These are phyloP conservation scores for Antechinus flavipes DNA, from an alignment of 2,113 vertebrate species.

Conservation along the genomic window DNA sequence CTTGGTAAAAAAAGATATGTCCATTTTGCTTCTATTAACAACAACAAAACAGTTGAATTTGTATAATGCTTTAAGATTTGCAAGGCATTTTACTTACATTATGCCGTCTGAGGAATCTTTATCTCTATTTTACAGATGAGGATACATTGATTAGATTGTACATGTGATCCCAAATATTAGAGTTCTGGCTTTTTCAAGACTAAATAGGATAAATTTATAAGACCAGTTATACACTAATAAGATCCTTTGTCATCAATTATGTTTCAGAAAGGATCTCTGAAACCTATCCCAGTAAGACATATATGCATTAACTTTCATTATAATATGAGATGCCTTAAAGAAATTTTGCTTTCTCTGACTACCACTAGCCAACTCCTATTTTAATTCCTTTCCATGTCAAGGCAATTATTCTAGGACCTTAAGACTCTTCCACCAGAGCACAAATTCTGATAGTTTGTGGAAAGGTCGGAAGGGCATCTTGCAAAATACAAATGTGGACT, in stretches of 20 bases:
- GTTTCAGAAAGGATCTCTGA: not conserved
- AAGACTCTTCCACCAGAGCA: not conserved
- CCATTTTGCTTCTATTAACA: not conserved
- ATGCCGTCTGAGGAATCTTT: not conserved
- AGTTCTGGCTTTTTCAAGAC: not conserved
- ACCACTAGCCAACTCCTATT: not conserved
- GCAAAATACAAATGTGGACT: not conserved
- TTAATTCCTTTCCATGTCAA: not conserved
- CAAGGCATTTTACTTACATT: not conserved
- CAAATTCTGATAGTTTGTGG: not conserved
- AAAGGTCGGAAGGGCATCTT: not conserved
- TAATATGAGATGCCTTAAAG: not conserved
- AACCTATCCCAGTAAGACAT: not conserved
- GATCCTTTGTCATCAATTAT: not conserved
- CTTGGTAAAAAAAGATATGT: not conserved
- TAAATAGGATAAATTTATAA: not conserved
- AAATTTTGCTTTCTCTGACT: not conserved
- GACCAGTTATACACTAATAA: not conserved
- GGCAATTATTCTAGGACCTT: not conserved
- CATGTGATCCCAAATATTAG: not conserved
- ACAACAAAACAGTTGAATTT: not conserved
- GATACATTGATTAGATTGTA: not conserved
- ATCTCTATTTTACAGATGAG: not conserved
- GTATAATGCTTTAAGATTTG: not conserved
- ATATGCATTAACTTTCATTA: conserved; percentile 1